Percentiles rank a stretch among this genome's conserved stretches.
These are phyloP conservation scores for Callyntrura guangdongensis DNA, from an alignment of 2,888 invertebrate species.

Conservation along the genomic window DNA sequence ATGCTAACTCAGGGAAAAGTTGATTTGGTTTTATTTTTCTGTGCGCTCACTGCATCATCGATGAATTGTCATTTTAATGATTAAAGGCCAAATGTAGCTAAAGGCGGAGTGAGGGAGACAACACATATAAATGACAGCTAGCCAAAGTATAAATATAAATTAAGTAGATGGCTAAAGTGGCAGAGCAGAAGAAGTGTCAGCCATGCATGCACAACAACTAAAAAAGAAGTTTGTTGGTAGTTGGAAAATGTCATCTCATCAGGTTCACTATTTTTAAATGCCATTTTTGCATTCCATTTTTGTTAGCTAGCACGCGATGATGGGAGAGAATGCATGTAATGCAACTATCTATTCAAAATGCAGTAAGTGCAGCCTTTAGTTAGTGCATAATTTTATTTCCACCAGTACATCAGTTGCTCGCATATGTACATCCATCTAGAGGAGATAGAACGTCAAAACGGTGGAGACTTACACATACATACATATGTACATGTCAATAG, in stretches of 20 bases:
- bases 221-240: not conserved
- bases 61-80: conserved; percentile 34
- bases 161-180: not conserved
- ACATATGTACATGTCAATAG: too few species aligned
- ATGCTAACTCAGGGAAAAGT: not conserved
- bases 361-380: too few species aligned
- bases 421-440: too few species aligned
- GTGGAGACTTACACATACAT: too few species aligned
- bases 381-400: too few species aligned
- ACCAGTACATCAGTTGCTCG: too few species aligned
- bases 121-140: not conserved
- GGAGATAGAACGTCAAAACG: too few species aligned
- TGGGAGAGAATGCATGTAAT: too few species aligned
- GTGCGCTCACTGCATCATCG: conserved; percentile 1
- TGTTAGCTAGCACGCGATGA: not conserved
- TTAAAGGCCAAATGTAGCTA: conserved; percentile 8
- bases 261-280: not conserved
- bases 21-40: conserved; percentile 32
- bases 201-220: not conserved
- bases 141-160: not conserved
- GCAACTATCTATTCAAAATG: too few species aligned
- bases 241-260: conserved; percentile 10
- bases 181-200: not conserved
- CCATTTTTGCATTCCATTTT: not conserved
- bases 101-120: not conserved